Conservation (phyloP, 2,888 invertebrate species). For the Apotomis turbidana region DNA sequence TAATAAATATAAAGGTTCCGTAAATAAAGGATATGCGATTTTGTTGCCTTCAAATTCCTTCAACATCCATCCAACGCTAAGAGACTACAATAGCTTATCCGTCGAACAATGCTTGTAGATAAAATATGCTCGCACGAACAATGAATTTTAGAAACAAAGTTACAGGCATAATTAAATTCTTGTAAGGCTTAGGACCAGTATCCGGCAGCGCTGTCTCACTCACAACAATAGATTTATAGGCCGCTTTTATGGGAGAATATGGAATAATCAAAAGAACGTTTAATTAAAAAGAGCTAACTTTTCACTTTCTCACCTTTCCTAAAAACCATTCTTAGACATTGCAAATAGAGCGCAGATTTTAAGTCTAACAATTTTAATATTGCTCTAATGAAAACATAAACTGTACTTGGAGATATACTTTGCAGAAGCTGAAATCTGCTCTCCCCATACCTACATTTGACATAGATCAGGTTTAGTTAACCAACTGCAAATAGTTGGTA, state of each 20-base stretch:
- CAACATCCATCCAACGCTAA: not conserved
- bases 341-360: no score
- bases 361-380: no score
- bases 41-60: not conserved
- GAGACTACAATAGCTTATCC: not conserved
- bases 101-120: not conserved
- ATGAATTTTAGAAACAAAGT: not conserved
- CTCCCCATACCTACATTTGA: no score
- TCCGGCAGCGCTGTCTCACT: not conserved
- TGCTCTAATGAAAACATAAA: no score
- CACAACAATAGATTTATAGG: not conserved
- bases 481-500: no score
- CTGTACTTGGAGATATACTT: no score
- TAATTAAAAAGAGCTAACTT: not conserved
- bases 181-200: not conserved
- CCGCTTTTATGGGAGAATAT: not conserved
- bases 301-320: not conserved
- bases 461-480: no score
- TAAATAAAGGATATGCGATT: not conserved
- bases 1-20: no score
- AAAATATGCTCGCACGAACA: not conserved
- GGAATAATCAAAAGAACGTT: not conserved
- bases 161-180: constrained; percentile 10
- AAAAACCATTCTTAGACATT: not conserved
- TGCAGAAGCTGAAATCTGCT: no score